These are phyloP conservation scores for Scytalopus superciliaris DNA, from an alignment of 2,113 vertebrate species.

Conservation along the genomic window DNA sequence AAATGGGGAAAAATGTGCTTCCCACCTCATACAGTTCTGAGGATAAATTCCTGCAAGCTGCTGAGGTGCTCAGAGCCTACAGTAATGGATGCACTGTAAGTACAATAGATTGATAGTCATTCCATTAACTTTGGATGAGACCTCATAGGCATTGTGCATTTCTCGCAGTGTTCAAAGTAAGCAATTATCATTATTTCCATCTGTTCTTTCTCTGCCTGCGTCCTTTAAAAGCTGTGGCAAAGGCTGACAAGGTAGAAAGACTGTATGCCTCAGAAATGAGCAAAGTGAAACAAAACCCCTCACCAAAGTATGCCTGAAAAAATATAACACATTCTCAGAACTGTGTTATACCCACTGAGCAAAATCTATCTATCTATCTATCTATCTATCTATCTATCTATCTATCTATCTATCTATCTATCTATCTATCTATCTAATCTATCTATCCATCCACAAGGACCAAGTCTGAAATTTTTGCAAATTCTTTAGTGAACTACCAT, in stretches of 20 bases:
- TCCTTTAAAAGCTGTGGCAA: constrained; percentile 8
- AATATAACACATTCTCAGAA: background rate
- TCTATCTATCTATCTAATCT: too few relatives aligned
- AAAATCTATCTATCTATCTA: too few relatives aligned
- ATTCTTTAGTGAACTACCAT: background rate
- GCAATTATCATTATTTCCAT: constrained; percentile 40
- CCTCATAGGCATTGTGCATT: background rate
- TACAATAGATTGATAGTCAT: background rate
- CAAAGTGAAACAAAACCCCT: background rate
- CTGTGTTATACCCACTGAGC: background rate
- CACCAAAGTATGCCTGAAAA: background rate
- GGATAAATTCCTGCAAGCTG: background rate
- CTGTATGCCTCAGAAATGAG: background rate
- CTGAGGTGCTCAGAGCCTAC: background rate
- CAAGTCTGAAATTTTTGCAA: background rate
- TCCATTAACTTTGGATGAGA: constrained; percentile 30
- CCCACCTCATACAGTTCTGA: background rate
- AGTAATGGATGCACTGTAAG: background rate
- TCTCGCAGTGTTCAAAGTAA: background rate
- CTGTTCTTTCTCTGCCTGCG: constrained; percentile 1
- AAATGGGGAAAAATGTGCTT: background rate
- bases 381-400: too few relatives aligned
- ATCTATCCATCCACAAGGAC: too few relatives aligned
- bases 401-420: too few relatives aligned
- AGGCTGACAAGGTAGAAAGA: background rate